Evolutionary conservation across 2,888 invertebrate genomes (phyloP).

Genomic region (Criorhina ranunculi): DNA sequence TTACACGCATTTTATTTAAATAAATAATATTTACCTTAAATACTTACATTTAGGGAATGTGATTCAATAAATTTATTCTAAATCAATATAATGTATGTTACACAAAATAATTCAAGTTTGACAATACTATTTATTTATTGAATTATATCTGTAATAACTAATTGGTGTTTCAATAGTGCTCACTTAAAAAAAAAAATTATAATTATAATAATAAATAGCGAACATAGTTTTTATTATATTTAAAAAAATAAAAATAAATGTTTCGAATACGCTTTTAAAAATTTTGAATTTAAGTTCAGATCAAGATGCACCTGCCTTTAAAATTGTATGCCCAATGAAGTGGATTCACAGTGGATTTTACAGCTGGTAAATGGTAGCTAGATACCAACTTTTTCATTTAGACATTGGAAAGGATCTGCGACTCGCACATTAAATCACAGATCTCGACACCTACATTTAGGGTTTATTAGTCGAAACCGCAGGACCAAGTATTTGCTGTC

Average conservation of each 20-base stretch:
- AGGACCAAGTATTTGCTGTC: no score
- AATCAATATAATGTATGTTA: background rate
- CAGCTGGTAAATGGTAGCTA: no score
- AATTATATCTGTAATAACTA: constrained; percentile 25
- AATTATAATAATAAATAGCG: no score
- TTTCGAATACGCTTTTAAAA: constrained; percentile 42
- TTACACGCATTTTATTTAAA: constrained; percentile 10
- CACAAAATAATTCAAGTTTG: constrained; percentile 34
- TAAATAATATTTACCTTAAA: constrained; percentile 10
- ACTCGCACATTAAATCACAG: no score
- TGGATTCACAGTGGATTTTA: no score
- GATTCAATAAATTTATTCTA: constrained; percentile 11
- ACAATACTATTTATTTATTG: constrained; percentile 65
- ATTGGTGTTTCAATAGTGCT: constrained; percentile 39
- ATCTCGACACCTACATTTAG: no score
- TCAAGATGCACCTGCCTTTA: no score
- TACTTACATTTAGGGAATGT: background rate
- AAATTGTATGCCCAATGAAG: no score
- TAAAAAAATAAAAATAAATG: constrained; percentile 65
- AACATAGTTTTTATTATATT: constrained; percentile 34
- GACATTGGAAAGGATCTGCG: no score
- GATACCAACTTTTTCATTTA: no score
- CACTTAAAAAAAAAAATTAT: no score
- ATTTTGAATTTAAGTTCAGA: background rate
- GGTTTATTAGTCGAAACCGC: no score